A percentile compares a stretch with the other conserved stretches of the same genome.
phyloP scores from a whole-genome alignment of 2,888 invertebrate species.

The Stratiomys singularior region DNA sequence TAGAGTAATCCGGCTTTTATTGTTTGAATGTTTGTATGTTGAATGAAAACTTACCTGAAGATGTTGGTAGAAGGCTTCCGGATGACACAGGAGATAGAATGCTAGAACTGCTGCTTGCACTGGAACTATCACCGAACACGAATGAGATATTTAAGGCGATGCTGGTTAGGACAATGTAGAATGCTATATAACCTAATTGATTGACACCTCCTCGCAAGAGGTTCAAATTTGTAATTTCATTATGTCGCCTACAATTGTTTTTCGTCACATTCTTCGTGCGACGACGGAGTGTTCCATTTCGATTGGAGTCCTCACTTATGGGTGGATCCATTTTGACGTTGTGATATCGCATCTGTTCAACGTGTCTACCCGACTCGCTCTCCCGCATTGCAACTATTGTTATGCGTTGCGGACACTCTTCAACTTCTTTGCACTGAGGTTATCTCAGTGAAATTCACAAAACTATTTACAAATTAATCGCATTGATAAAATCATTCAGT shows the following conservation, averaged over 20 bases:
- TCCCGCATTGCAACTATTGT: constrained; percentile 18
- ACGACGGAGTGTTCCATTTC: not conserved
- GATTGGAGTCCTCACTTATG: not conserved
- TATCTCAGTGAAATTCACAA: constrained; percentile 24
- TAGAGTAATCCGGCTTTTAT: too few species aligned
- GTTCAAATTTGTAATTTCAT: not conserved
- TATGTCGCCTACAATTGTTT: not conserved
- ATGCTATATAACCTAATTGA: constrained; percentile 30
- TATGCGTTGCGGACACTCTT: constrained; percentile 16
- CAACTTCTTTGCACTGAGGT: constrained; percentile 24
- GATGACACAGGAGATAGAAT: constrained; percentile 4
- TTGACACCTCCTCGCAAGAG: not conserved
- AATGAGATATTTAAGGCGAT: constrained; percentile 40
- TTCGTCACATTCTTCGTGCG: not conserved
- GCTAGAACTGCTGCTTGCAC: constrained; percentile 33
- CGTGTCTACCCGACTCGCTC: constrained; percentile 3
- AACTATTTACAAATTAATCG: constrained; percentile 35
- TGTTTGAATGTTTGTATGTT: too few species aligned
- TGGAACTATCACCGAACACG: constrained; percentile 39
- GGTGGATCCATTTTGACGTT: constrained; percentile 30
- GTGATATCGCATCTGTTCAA: constrained; percentile 1
- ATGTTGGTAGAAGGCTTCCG: constrained; percentile 32
- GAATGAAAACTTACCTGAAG: constrained; percentile 35
- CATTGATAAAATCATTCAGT: constrained; percentile 32
- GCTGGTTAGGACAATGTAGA: constrained; percentile 42